A percentile compares a stretch with the other conserved stretches of the same genome.
Conservation (phyloP, 2,113 vertebrate species). For the Machaerirhynchus nigripectus region DNA sequence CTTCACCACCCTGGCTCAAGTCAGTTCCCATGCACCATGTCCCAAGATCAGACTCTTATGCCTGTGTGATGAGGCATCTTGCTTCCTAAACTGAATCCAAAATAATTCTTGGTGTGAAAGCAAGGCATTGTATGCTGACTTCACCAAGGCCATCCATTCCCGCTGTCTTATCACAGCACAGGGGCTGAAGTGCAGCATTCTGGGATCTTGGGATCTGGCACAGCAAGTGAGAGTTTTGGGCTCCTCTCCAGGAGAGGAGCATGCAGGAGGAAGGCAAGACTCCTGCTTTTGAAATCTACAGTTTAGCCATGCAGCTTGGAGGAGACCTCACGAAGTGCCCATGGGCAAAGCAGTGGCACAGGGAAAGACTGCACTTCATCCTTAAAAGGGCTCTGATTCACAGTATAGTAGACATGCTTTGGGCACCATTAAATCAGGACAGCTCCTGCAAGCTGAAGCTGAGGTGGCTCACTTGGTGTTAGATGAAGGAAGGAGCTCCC, state of each 20-base stretch:
- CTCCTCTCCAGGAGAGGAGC: not conserved
- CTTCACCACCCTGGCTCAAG: rapidly evolving
- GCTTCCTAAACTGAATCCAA: not conserved
- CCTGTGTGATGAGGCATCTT: not conserved
- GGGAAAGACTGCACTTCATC: not conserved
- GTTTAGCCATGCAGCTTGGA: not conserved
- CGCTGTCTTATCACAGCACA: not conserved
- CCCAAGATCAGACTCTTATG: not conserved
- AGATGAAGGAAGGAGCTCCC: not conserved
- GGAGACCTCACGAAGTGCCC: not conserved
- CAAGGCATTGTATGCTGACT: not conserved
- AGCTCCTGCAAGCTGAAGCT: not conserved
- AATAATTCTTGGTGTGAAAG: not conserved
- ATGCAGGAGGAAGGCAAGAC: not conserved
- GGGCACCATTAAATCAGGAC: not conserved
- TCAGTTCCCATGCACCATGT: rapidly evolving
- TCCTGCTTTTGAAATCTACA: not conserved
- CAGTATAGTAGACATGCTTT: not conserved
- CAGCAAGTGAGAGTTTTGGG: not conserved
- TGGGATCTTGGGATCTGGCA: not conserved
- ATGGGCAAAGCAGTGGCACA: not conserved
- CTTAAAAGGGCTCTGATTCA: not conserved
- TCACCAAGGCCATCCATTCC: not conserved
- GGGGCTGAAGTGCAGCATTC: rapidly evolving
- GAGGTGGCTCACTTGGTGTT: not conserved